Conservation (phyloP, 2,113 vertebrate species). For the Variabilichromis moorii region DNA sequence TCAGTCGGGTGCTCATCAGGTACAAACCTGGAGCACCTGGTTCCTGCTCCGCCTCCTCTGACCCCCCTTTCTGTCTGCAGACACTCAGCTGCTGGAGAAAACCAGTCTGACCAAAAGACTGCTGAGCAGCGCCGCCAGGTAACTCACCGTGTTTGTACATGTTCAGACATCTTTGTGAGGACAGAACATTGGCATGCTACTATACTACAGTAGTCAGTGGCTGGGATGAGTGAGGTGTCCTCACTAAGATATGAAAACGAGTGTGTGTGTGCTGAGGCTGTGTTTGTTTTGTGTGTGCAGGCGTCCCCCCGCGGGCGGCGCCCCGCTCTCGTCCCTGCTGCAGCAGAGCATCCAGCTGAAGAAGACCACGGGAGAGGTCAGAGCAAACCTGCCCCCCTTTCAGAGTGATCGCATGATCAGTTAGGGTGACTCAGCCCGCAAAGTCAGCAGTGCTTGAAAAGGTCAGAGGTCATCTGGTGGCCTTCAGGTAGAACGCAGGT, state of each 20-base stretch:
- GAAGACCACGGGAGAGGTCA: conserved; percentile 67
- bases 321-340: conserved; percentile 6
- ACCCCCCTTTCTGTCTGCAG: conserved; percentile 17
- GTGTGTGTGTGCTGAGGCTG: not conserved
- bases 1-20: not conserved
- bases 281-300: conserved; percentile 20
- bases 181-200: not conserved
- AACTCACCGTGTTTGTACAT: not conserved
- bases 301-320: not conserved
- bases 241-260: not conserved
- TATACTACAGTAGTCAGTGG: not conserved
- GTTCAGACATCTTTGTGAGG: not conserved
- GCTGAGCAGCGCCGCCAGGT: conserved; percentile 25
- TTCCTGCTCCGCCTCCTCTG: not conserved
- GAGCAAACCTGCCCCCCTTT: not conserved
- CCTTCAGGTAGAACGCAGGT: not conserved
- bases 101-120: conserved; percentile 52
- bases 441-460: not conserved
- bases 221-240: not conserved
- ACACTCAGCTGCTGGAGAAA: conserved; percentile 62
- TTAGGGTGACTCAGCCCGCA: not conserved
- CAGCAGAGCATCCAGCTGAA: conserved; percentile 54
- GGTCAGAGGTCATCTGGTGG: not conserved
- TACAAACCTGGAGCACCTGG: not conserved
- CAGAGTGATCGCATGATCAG: not conserved